Percentiles rank a stretch among this genome's conserved stretches.
These are phyloP conservation scores for Callospermophilus lateralis DNA, from an alignment of 2,113 vertebrate species.

Conservation along the genomic window DNA sequence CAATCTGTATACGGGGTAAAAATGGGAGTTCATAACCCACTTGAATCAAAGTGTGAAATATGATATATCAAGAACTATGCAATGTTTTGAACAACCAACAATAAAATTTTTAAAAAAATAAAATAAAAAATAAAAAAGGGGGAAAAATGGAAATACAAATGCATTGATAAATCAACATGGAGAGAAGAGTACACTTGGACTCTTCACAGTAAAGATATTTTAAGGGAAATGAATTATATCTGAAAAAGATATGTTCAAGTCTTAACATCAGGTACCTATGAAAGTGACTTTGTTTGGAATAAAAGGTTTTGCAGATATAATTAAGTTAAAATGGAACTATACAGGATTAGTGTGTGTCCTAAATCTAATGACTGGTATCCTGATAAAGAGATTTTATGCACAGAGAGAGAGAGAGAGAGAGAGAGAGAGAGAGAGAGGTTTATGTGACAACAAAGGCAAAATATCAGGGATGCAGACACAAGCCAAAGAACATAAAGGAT, in stretches of 20 bases:
- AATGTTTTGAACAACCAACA: too few species aligned
- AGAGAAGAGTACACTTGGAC: not conserved
- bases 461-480: not conserved
- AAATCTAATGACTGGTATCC: not conserved
- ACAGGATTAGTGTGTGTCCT: not conserved
- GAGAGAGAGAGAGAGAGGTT: not conserved
- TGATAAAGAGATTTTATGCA: not conserved
- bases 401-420: too few species aligned
- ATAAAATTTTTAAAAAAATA: too few species aligned
- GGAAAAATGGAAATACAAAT: not conserved
- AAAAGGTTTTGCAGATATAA: not conserved
- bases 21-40: too few species aligned
- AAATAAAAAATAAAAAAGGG: too few species aligned
- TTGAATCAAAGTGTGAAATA: too few species aligned
- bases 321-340: not conserved
- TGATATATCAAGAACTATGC: too few species aligned
- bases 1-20: too few species aligned
- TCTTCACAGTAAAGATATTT: not conserved
- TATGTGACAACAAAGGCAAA: not conserved
- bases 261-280: not conserved
- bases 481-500: not conserved
- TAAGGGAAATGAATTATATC: not conserved
- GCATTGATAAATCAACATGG: not conserved
- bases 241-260: not conserved
- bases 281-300: not conserved